Base-by-base conservation (phyloP, 2,888 invertebrate genomes). In the Campoletis raptor region DNA sequence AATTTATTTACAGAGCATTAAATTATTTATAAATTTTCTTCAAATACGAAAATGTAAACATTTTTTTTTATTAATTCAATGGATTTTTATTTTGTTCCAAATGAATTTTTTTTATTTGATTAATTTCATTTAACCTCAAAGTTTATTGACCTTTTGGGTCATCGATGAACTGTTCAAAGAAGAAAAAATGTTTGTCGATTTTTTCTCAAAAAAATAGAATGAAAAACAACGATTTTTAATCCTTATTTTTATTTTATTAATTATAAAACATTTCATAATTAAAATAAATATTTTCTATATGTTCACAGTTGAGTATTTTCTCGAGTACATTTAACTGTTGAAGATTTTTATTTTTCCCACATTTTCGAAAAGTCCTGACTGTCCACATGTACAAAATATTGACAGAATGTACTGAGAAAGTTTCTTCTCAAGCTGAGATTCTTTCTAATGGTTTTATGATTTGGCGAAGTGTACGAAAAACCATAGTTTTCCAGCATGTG, bases 401-500 rank as follows among this genome's bases (percentile, higher is more conserved):
- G 3, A 1, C 12, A 48, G 30, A 70, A 24, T 45, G 70, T 37
- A 4, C 6, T n/a, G 57, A 70, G 45, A 61, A 45, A 30, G 61
- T 45, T 70, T 48, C 2, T 30, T 30, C 70, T 30, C 61, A 73
- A 24, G n/a, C 61, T 15, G 42, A 42, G 21, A 54, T 36, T 74
- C 64, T 37, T 40, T 30, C 42, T 67, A 72, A n/a, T 57, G 83
- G 69, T 83, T 83, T 83, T 72, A 82, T 67, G 76, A 70, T 42
- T 45, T 61, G 37, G 30, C 30, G 79, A 81, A 78, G 84, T 81
- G 86, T 70, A 42, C 61, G 67, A 45, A 67, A 73, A 61, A 83
- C 70, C 83, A 81, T 52, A 24, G 52, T 84, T 81, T 81, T 82
- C 61, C 66, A 81, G 88, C 92, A 92, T 89, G 90, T 92, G 91